These are phyloP conservation scores for Tetranychus cinnabarinus DNA, from an alignment of 1,140 invertebrate species.

Conservation along the genomic window DNA sequence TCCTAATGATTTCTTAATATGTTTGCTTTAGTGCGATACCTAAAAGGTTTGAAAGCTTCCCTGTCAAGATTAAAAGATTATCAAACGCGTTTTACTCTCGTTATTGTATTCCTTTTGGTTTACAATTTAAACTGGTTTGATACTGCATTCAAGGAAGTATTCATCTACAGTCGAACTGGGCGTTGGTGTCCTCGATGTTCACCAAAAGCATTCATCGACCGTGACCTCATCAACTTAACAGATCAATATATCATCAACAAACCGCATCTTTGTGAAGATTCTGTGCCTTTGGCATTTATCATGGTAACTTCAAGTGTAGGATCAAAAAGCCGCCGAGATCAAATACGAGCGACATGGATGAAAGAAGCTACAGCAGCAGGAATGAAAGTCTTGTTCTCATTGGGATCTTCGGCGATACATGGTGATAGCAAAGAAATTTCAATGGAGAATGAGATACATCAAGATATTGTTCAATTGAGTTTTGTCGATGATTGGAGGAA, in stretches of 20 bases:
- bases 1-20: too few relatives aligned
- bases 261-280: background rate
- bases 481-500: constrained; percentile 12
- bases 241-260: background rate
- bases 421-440: background rate
- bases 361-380: background rate
- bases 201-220: background rate
- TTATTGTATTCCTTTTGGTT: background rate
- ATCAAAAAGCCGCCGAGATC: background rate
- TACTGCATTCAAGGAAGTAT: background rate
- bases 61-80: background rate
- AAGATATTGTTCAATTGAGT: constrained; percentile 15
- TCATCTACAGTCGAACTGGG: background rate
- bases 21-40: too few relatives aligned
- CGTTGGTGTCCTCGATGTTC: background rate
- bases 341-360: background rate
- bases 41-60: too few relatives aligned
- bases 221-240: background rate
- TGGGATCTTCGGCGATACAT: background rate
- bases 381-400: background rate
- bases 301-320: background rate
- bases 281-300: background rate
- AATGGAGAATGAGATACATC: constrained; percentile 1
- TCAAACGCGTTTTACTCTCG: background rate
- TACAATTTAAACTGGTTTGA: background rate